Percentiles rank a stretch among this genome's conserved stretches.
These are phyloP conservation scores for Amblyornis subalaris DNA, from an alignment of 2,113 vertebrate genomes.

Conservation along the genomic window DNA sequence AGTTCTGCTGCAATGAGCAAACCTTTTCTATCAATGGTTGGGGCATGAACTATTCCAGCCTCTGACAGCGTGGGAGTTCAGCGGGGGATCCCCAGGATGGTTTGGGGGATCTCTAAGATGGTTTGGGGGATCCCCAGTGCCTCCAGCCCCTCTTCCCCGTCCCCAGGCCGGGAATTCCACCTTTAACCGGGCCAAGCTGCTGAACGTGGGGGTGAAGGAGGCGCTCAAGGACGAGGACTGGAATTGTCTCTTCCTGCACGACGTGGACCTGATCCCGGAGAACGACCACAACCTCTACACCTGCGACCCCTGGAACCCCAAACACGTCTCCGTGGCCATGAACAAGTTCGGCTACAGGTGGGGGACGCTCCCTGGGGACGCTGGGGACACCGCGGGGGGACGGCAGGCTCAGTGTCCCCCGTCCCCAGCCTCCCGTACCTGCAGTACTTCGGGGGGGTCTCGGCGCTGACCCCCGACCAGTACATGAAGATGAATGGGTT, in stretches of 20 bases:
- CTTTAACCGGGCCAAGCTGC: conserved; percentile 92
- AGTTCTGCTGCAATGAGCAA: too few relatives aligned
- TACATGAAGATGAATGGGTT: neutral
- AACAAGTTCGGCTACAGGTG: conserved; percentile 96
- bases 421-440: neutral
- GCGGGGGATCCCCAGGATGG: neutral
- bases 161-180: conserved; percentile 83
- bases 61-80: conserved; percentile 73
- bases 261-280: conserved; percentile 91
- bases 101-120: neutral
- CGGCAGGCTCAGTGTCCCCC: neutral
- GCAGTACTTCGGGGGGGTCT: neutral
- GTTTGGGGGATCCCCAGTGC: neutral
- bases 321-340: conserved; percentile 92
- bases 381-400: neutral
- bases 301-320: conserved; percentile 88
- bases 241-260: conserved; percentile 92
- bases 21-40: too few relatives aligned
- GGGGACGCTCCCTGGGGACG: neutral
- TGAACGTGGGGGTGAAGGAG: conserved; percentile 93
- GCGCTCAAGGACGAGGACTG: conserved; percentile 92
- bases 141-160: neutral
- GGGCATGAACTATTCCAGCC: too few relatives aligned
- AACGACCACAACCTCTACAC: conserved; percentile 95
- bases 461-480: neutral